These are phyloP conservation scores for Enteromius anoplus DNA, from an alignment of 2,797 vertebrate genomes.

Conservation along the genomic window DNA sequence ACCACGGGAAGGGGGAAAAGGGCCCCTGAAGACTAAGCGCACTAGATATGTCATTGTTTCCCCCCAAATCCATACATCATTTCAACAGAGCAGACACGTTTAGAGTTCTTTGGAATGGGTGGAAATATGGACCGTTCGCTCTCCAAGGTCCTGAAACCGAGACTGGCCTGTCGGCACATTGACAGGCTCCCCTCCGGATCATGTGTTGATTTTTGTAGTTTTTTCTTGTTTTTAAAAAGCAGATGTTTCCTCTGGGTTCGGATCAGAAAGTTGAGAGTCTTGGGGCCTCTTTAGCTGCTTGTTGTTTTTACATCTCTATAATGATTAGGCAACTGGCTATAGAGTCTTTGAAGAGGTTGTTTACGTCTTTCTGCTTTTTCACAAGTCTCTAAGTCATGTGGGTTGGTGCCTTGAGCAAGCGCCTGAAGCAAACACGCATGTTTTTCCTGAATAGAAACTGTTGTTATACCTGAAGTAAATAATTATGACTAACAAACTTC, in stretches of 20 bases:
- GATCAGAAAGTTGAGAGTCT: conserved; percentile 17
- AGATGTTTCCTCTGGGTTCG: conserved; percentile 11
- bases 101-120: conserved; percentile 9
- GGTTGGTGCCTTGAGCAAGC: conserved; percentile 8
- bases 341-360: conserved; percentile 40
- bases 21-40: conserved; percentile 42
- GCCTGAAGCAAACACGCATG: neutral
- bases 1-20: conserved; percentile 2
- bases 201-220: conserved; percentile 16
- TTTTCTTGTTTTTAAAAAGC: conserved; percentile 6
- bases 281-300: conserved; percentile 18
- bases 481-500: conserved; percentile 58
- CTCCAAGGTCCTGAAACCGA: conserved; percentile 60
- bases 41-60: conserved; percentile 58
- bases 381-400: neutral
- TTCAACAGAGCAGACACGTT: conserved; percentile 43
- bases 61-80: conserved; percentile 56
- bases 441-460: conserved; percentile 3
- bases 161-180: conserved; percentile 13
- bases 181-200: neutral
- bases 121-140: conserved; percentile 27
- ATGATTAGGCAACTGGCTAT: conserved; percentile 38
- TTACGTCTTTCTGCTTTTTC: conserved; percentile 27
- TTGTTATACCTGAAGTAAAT: conserved; percentile 4
- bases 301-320: conserved; percentile 18